These are phyloP conservation scores for Pelecanus crispus DNA, from an alignment of 2,113 vertebrate genomes.

Conservation along the genomic window DNA sequence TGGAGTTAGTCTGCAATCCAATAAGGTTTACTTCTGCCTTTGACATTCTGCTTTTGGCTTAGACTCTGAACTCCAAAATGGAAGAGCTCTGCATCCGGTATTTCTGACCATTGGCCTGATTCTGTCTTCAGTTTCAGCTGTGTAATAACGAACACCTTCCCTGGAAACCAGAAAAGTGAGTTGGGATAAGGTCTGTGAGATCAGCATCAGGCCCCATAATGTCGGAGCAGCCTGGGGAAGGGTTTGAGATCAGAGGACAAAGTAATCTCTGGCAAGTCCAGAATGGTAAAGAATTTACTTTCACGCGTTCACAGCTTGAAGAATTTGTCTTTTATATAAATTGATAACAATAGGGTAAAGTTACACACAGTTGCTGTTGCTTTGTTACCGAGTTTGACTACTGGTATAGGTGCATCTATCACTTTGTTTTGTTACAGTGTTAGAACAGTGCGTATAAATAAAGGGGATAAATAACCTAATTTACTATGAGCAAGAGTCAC, in stretches of 20 bases:
- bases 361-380: background rate
- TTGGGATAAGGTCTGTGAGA: background rate
- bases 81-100: background rate
- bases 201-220: background rate
- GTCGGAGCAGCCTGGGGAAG: background rate
- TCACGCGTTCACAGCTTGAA: background rate
- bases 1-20: constrained; percentile 15
- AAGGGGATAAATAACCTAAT: constrained; percentile 56
- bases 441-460: constrained; percentile 25
- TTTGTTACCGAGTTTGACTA: constrained; percentile 31
- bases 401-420: constrained; percentile 6
- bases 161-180: background rate
- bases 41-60: constrained; percentile 20
- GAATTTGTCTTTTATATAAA: constrained; percentile 43
- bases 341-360: constrained; percentile 11
- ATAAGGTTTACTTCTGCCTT: constrained; percentile 12
- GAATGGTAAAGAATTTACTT: background rate
- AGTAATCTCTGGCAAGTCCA: background rate
- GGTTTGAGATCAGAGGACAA: constrained; percentile 15
- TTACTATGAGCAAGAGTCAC: background rate
- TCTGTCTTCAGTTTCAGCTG: background rate
- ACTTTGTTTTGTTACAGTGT: constrained; percentile 32
- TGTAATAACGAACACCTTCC: background rate
- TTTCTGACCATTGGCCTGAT: background rate
- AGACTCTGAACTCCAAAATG: background rate